A percentile compares a stretch with the other conserved stretches of the same genome.
These are phyloP conservation scores for Falco concolor DNA, from an alignment of 2,797 vertebrate species.

Conservation along the genomic window DNA sequence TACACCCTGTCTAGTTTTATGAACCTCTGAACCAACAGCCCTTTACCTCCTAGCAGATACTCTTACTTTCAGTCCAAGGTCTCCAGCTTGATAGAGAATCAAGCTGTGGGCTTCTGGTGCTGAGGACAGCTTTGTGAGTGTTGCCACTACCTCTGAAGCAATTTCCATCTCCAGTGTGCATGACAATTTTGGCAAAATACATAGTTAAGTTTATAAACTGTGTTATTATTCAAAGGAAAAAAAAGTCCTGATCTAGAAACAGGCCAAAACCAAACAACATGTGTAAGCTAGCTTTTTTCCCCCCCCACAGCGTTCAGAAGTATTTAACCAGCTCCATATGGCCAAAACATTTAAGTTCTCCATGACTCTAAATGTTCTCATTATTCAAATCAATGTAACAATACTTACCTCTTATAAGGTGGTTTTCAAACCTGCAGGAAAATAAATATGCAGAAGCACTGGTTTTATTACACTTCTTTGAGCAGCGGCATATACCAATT, in stretches of 20 bases:
- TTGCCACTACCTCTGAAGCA: background rate
- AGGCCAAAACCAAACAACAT: background rate
- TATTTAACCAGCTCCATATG: background rate
- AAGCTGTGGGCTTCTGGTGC: background rate
- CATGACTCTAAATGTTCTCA: background rate
- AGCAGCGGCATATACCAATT: background rate
- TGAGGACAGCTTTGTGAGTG: background rate
- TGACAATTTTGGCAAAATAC: background rate
- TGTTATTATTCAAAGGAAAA: background rate
- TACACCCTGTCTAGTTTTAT: constrained; percentile 46
- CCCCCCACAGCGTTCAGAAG: background rate
- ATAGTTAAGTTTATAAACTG: background rate
- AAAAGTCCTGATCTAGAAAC: background rate
- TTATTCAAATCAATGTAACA: background rate
- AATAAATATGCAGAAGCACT: background rate
- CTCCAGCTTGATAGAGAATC: background rate
- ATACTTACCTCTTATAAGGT: background rate
- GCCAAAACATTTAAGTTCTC: background rate
- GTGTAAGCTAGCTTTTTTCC: background rate
- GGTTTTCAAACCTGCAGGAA: background rate
- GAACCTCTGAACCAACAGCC: constrained; percentile 18
- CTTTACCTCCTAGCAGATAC: background rate
- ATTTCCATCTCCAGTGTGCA: background rate
- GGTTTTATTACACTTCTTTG: background rate
- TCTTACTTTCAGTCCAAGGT: constrained; percentile 34